phyloP scores from a whole-genome alignment of 2,888 invertebrate genomes.

The Gerosis bhagava region DNA sequence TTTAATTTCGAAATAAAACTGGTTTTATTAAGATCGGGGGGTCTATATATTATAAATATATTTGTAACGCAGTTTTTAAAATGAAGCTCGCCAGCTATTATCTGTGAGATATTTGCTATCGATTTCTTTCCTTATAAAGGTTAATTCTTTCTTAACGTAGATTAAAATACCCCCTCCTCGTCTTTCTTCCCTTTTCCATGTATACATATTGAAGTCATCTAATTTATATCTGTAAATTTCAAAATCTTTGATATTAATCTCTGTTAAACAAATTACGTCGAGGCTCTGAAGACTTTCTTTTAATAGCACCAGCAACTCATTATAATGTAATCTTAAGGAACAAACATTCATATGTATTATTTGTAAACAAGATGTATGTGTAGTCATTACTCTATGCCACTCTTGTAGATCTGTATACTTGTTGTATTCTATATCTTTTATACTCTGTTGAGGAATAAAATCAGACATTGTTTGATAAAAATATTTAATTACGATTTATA shows the following conservation, averaged over 20 bases:
- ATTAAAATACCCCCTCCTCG: constrained; percentile 3
- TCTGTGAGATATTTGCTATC: neutral
- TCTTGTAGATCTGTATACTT: neutral
- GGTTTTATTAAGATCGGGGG: neutral
- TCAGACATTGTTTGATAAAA: too few species aligned
- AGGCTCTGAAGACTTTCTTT: neutral
- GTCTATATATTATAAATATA: constrained; percentile 5
- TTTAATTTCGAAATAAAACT: neutral
- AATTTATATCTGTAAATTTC: constrained; percentile 1
- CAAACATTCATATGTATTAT: constrained; percentile 16
- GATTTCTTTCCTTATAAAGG: neutral
- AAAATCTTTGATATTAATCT: neutral
- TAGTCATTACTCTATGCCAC: neutral
- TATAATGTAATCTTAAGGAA: constrained; percentile 5
- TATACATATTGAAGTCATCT: neutral
- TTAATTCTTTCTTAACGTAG: neutral
- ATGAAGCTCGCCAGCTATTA: neutral
- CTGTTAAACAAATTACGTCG: constrained; percentile 1
- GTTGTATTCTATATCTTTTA: neutral
- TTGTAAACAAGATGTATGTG: constrained; percentile 1
- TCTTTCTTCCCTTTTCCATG: neutral
- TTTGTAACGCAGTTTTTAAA: neutral
- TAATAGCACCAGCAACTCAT: neutral
- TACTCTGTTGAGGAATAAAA: neutral
- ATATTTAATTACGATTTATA: too few species aligned